Evolutionary conservation across 2,888 invertebrate genomes (phyloP).

Genomic region (Monopis laevigella): DNA sequence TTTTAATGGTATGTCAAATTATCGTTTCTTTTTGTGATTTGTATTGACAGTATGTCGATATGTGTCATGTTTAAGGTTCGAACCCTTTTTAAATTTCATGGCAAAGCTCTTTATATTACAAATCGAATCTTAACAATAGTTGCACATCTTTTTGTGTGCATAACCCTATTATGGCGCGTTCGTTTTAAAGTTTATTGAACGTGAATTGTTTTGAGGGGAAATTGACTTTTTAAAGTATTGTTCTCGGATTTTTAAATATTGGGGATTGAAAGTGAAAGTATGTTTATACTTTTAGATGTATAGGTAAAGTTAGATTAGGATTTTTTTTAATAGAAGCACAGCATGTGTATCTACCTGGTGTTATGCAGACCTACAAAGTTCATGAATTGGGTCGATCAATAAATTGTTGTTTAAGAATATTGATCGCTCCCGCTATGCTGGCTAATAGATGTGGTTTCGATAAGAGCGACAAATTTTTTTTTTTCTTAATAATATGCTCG

Average conservation of each 20-base stretch:
- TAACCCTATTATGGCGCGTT: constrained; percentile 35
- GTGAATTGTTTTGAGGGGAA: constrained; percentile 22
- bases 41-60: constrained; percentile 62
- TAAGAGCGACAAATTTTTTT: no score
- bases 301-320: no score
- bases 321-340: no score
- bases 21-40: constrained; percentile 47
- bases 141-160: constrained; percentile 29
- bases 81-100: constrained; percentile 60
- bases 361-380: no score
- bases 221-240: neutral
- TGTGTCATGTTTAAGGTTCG: constrained; percentile 37
- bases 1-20: constrained; percentile 65
- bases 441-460: no score
- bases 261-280: no score
- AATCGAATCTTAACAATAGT: constrained; percentile 53
- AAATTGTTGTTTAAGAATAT: no score
- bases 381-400: no score
- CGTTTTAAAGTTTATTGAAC: constrained; percentile 42
- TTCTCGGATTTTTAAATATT: constrained; percentile 1
- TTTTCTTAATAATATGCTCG: no score
- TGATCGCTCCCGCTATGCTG: no score
- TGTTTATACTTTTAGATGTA: no score
- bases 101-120: constrained; percentile 47
- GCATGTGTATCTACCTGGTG: no score